These are phyloP conservation scores for Erynnis tages DNA, from an alignment of 2,888 invertebrate species.

Conservation along the genomic window DNA sequence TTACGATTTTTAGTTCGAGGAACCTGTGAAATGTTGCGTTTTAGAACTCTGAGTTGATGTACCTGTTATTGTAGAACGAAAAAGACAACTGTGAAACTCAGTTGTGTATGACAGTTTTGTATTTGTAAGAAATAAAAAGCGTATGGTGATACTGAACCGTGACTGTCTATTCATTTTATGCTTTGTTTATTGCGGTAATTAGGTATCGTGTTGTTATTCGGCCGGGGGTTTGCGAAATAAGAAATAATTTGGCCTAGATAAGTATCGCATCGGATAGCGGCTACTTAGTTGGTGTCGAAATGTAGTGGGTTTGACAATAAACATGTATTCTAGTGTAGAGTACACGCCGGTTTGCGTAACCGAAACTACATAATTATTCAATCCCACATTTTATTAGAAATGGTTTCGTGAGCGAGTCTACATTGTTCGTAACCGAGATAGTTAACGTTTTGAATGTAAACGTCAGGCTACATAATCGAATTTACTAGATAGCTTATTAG, in stretches of 20 bases:
- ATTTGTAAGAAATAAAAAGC: constrained; percentile 57
- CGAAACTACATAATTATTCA: constrained; percentile 28
- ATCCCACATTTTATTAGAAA: constrained; percentile 21
- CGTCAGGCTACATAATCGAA: too few relatives aligned
- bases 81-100: constrained; percentile 42
- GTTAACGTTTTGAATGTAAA: too few relatives aligned
- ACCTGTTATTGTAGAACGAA: constrained; percentile 72
- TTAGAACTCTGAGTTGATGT: constrained; percentile 71
- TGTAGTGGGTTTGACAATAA: constrained; percentile 57
- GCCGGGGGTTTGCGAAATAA: constrained; percentile 67
- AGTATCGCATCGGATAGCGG: constrained; percentile 56
- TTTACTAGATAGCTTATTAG: too few relatives aligned
- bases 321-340: constrained; percentile 44
- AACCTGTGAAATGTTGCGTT: constrained; percentile 63
- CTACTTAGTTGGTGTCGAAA: constrained; percentile 52
- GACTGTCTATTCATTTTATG: constrained; percentile 47
- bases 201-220: constrained; percentile 48
- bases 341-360: constrained; percentile 60
- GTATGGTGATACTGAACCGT: constrained; percentile 56
- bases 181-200: constrained; percentile 43
- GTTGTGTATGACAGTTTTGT: constrained; percentile 46
- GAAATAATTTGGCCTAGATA: constrained; percentile 69
- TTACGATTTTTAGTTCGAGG: constrained; percentile 58
- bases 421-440: constrained; percentile 4
- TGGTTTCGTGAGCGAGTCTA: constrained; percentile 7